Conservation (phyloP, 2,113 vertebrate genomes). For the Poeciliopsis turrubarensis region DNA sequence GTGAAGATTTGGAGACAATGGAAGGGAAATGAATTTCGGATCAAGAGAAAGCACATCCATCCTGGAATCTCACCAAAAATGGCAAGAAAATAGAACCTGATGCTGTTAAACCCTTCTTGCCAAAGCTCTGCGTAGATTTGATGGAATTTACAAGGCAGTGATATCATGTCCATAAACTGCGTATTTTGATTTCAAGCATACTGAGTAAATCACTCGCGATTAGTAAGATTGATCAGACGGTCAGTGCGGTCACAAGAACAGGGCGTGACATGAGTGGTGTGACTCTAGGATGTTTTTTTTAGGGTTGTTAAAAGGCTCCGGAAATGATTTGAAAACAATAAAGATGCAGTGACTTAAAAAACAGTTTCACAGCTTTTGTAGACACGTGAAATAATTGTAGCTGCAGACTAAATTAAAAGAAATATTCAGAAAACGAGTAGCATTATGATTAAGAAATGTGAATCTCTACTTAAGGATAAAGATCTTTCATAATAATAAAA, state of each 20-base stretch:
- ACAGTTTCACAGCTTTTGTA: neutral
- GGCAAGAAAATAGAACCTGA: neutral
- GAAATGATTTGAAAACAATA: neutral
- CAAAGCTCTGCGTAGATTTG: slow-evolving; percentile 21
- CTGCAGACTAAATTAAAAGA: too few species aligned
- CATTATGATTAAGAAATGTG: neutral
- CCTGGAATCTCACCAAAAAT: slow-evolving; percentile 8
- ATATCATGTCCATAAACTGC: slow-evolving; percentile 56
- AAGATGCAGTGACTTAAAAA: neutral
- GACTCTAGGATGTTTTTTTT: neutral
- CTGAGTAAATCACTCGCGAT: slow-evolving; percentile 38
- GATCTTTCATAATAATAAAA: neutral
- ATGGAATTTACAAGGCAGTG: slow-evolving; percentile 61
- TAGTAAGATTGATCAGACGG: slow-evolving; percentile 7
- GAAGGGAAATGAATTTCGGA: neutral
- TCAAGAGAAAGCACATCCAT: slow-evolving; percentile 8
- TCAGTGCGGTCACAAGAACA: slow-evolving; percentile 10
- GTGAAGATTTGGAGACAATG: neutral
- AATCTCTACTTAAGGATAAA: neutral
- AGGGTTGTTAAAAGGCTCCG: neutral
- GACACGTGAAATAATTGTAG: neutral
- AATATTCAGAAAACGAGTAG: too few species aligned
- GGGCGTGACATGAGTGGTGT: slow-evolving; percentile 11
- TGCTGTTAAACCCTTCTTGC: neutral
- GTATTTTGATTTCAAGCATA: slow-evolving; percentile 28